These are phyloP conservation scores for Varanus salvator DNA, from an alignment of 2,113 vertebrate genomes.

Conservation along the genomic window DNA sequence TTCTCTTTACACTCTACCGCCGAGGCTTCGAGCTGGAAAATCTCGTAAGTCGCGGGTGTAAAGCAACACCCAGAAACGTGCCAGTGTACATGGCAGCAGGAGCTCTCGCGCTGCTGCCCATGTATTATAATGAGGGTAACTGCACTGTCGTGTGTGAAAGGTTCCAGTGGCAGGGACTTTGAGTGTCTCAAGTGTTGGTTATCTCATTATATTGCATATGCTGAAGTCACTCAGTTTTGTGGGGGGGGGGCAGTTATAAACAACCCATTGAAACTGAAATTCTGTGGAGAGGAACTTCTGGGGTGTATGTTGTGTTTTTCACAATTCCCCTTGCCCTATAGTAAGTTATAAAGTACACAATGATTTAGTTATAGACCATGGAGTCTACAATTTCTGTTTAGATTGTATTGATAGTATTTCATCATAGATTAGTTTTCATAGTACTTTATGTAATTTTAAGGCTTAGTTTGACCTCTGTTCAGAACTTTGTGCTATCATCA, in stretches of 20 bases:
- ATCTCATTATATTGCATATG: background rate
- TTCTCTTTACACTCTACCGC: constrained; percentile 55
- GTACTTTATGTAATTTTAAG: background rate
- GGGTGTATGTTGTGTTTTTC: background rate
- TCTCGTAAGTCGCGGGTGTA: constrained; percentile 57
- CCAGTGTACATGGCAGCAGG: background rate
- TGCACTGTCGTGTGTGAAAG: fast-evolving
- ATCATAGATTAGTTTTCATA: background rate
- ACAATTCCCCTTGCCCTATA: background rate
- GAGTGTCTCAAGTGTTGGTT: background rate
- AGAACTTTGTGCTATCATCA: background rate
- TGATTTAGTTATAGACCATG: background rate
- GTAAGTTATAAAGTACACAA: background rate
- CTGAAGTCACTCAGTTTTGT: fast-evolving
- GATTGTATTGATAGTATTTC: fast-evolving
- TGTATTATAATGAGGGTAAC: constrained; percentile 33
- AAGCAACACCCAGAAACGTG: background rate
- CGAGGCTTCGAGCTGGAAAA: constrained; percentile 57
- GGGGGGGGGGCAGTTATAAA: no score
- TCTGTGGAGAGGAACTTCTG: background rate
- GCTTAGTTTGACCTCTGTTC: background rate
- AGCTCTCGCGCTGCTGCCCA: background rate
- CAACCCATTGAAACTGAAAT: fast-evolving
- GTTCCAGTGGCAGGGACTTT: fast-evolving
- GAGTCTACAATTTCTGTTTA: background rate